Evolutionary conservation across 2,797 vertebrate species (phyloP).

Genomic region (Otolemur crassicaudatus): DNA sequence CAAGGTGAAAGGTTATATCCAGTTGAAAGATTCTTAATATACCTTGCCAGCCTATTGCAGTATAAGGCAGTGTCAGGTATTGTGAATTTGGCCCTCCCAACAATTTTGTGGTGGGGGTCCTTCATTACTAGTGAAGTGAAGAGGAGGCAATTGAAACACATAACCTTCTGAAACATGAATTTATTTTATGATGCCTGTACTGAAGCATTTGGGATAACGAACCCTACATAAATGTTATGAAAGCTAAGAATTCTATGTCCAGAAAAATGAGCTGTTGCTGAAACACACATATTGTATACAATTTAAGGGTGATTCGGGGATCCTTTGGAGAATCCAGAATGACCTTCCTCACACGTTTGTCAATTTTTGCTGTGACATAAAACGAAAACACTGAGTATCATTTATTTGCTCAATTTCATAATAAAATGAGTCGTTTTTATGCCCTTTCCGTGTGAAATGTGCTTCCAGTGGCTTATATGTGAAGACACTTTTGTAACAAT

Average conservation of each 20-base stretch:
- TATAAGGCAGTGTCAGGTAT: neutral
- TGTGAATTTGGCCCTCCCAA: neutral
- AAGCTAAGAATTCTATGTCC: neutral
- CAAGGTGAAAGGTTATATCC: neutral
- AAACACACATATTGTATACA: neutral
- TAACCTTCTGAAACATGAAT: neutral
- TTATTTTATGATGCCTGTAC: neutral
- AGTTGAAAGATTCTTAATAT: neutral
- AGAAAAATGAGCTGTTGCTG: neutral
- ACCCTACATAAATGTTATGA: neutral
- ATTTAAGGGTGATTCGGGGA: neutral
- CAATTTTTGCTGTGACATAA: neutral
- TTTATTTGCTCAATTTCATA: neutral
- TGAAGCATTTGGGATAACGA: neutral
- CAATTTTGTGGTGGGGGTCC: neutral
- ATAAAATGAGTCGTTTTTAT: neutral
- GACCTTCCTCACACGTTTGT: neutral
- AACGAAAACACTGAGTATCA: constrained; percentile 25
- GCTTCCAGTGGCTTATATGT: neutral
- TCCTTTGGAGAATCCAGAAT: neutral
- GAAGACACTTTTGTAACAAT: constrained; percentile 6
- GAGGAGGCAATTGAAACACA: neutral
- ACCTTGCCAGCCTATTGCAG: neutral
- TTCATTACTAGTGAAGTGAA: neutral
- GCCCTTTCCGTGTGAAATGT: constrained; percentile 7